Percentiles rank a stretch among this genome's conserved stretches.
Evolutionary conservation across 2,888 invertebrate genomes (phyloP).

Genomic region (Troilus luridus): DNA sequence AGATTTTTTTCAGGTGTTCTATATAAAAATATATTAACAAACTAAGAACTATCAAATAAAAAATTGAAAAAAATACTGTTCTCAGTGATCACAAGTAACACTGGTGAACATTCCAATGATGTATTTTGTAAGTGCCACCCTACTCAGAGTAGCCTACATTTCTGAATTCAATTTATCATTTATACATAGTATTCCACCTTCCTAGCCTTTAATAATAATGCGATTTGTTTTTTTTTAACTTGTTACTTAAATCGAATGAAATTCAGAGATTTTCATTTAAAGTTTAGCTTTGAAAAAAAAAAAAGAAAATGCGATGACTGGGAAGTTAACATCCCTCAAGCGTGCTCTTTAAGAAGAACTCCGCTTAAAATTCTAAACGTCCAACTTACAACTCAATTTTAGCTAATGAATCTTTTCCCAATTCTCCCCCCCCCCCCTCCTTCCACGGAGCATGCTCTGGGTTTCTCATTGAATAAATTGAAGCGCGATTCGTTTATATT

Average conservation of each 20-base stretch:
- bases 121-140: too few relatives aligned
- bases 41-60: too few relatives aligned
- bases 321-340: neutral
- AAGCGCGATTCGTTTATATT: neutral
- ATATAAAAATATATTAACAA: too few relatives aligned
- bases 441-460: neutral
- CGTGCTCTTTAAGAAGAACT: neutral
- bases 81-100: too few relatives aligned
- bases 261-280: neutral
- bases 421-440: neutral
- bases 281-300: neutral
- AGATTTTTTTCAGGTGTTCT: too few relatives aligned
- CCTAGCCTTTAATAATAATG: too few relatives aligned
- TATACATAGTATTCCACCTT: too few relatives aligned
- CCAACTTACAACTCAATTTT: neutral
- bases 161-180: too few relatives aligned
- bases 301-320: neutral
- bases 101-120: too few relatives aligned
- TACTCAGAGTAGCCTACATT: too few relatives aligned
- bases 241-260: neutral
- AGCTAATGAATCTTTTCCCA: slow-evolving; percentile 2
- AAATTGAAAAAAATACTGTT: too few relatives aligned
- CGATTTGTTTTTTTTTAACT: too few relatives aligned
- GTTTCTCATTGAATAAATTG: neutral
- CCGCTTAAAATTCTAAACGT: neutral